Evolutionary conservation across 2,113 vertebrate genomes (phyloP).

Genomic region (Manacus vitellinus): DNA sequence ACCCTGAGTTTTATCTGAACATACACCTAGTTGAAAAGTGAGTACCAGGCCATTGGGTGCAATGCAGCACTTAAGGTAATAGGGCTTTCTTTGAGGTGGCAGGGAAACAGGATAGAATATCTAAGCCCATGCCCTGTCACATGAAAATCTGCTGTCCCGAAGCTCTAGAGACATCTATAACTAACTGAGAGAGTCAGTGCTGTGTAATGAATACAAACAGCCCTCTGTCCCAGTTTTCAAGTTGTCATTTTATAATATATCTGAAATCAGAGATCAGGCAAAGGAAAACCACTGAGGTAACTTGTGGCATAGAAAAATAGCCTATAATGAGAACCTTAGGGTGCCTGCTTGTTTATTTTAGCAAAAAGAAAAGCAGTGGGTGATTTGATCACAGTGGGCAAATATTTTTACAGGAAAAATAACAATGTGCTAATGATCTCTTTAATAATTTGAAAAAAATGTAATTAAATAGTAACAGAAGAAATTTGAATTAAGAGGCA

Average conservation of each 20-base stretch:
- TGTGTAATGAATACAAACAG: not conserved
- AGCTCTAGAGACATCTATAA: not conserved
- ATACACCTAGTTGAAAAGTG: fast-evolving
- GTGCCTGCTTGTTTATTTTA: not conserved
- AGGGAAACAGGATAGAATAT: not conserved
- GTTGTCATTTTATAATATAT: not conserved
- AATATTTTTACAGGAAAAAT: not conserved
- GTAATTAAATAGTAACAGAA: not conserved
- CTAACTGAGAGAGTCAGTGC: not conserved
- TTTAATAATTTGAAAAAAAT: not conserved
- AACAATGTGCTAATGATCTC: not conserved
- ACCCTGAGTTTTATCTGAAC: not conserved
- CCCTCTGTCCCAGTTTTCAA: not conserved
- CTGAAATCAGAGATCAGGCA: fast-evolving
- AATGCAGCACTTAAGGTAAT: not conserved
- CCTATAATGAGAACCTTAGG: not conserved
- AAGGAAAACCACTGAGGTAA: not conserved
- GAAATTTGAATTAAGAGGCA: not conserved
- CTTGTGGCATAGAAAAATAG: not conserved
- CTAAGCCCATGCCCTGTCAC: not conserved
- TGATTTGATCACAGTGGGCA: not conserved
- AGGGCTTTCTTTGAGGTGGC: not conserved
- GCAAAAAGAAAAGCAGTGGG: not conserved
- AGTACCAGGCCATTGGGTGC: not conserved
- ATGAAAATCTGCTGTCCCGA: not conserved